These are phyloP conservation scores for Nylanderia fulva DNA, from an alignment of 1,140 invertebrate species.

Conservation along the genomic window DNA sequence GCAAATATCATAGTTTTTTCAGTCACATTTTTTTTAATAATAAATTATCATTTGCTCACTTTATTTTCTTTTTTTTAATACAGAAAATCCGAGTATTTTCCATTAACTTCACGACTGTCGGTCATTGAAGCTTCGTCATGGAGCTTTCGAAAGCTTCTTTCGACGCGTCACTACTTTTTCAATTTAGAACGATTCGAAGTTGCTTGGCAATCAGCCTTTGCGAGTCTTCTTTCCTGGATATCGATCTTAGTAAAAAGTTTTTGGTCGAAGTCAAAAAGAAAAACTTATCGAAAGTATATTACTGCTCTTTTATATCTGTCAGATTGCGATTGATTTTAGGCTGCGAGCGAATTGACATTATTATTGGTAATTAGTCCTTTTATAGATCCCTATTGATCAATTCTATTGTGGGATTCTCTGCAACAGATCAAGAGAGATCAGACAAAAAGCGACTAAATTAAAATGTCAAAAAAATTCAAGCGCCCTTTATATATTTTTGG, in stretches of 20 bases:
- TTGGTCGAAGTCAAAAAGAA: slow-evolving; percentile 9
- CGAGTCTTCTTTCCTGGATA: background rate
- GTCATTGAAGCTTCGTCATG: background rate
- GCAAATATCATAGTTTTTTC: background rate
- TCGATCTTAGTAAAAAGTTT: slow-evolving; percentile 35
- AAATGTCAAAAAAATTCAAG: slow-evolving; percentile 11
- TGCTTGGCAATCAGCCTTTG: slow-evolving; percentile 39
- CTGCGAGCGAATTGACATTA: background rate
- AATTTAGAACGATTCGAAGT: slow-evolving; percentile 11
- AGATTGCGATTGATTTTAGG: background rate
- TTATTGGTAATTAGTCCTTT: background rate
- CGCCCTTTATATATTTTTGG: background rate
- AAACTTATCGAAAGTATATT: background rate
- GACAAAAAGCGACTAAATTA: background rate
- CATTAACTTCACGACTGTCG: background rate
- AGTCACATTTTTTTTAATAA: too few relatives aligned
- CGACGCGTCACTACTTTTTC: slow-evolving; percentile 7
- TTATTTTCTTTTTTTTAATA: background rate
- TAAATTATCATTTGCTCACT: too few relatives aligned
- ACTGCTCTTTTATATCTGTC: slow-evolving; percentile 13
- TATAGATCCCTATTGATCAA: background rate
- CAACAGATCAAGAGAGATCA: background rate
- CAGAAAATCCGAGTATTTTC: background rate
- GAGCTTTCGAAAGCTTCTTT: background rate
- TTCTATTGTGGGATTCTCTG: background rate